Base-by-base conservation (phyloP, 2,888 invertebrate genomes). In the Doris montereyensis region DNA sequence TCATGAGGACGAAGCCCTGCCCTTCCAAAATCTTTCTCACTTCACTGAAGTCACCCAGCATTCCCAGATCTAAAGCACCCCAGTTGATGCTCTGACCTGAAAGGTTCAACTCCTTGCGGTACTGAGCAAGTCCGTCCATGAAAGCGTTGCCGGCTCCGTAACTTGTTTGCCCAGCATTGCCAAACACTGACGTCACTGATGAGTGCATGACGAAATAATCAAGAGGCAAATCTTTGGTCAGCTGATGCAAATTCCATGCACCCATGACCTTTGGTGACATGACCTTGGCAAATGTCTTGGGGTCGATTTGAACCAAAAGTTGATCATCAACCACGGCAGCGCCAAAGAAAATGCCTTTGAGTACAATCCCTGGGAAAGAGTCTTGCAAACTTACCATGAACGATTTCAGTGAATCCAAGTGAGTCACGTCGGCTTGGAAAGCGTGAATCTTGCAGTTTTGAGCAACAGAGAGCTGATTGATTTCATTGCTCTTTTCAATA, bases 91-190 rank as follows among this genome's bases (percentile, higher is more conserved):
- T 80, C 79, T 87, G 86, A 0, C 82, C 87, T 1, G 84, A 57
- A 1, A 85, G 76, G 2, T 84, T 85, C 21, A 79, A 62, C 17
- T 73, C 52, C 24, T 84, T 78, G 10, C 88, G 82, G 77, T 84
- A 86, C 62, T 82, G 80, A 2, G 85, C 85, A 21, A 88, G 75
- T 0, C 85, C 77, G 74, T 88, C 88, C 77, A 85, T 80, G 71
- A 88, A 88, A 3, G 85, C 82, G 67, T 87, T 87, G 17, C 83
- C 87, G 8, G 87, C 86, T 2, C 86, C 87, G 78, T 88, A 87
- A 76, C 84, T 86, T 8, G 84, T 78, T 68, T 88, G 88, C 0
- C 87, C 87, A 1, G 83, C 82, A 58, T 85, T 85, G 5, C 88
- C 88, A 26, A 87, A 76, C 0, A 87, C 75, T 24, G 86, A 83